These are phyloP conservation scores for Euschistus heros DNA, from an alignment of 1,140 invertebrate genomes.

Conservation along the genomic window DNA sequence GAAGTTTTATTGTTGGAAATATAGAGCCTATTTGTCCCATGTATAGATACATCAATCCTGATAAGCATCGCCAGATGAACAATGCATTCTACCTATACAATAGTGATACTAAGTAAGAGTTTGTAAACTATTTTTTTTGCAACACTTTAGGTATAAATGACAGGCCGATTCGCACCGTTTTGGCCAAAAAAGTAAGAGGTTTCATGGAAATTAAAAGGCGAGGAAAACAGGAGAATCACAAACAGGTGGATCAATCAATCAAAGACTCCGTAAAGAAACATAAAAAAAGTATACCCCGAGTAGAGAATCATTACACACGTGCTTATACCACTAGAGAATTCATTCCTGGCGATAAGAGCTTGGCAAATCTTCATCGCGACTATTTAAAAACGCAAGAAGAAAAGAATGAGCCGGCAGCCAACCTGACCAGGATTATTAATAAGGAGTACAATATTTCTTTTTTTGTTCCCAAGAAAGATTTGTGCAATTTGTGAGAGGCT, in stretches of 20 bases:
- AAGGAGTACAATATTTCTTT: conserved; percentile 27
- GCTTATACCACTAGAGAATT: conserved; percentile 19
- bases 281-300: conserved; percentile 20
- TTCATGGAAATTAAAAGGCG: conserved; percentile 6
- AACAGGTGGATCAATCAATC: conserved; percentile 9
- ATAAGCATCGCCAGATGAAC: too few relatives aligned
- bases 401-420: conserved; percentile 22
- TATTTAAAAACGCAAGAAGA: conserved; percentile 3
- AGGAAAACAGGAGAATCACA: conserved; percentile 13
- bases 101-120: too few relatives aligned
- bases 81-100: too few relatives aligned
- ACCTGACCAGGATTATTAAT: conserved; percentile 27
- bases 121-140: conserved; percentile 26
- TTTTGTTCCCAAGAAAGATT: conserved; percentile 26
- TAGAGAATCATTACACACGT: conserved; percentile 23
- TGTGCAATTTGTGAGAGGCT: conserved; percentile 16
- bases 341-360: too few relatives aligned
- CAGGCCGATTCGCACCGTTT: too few relatives aligned
- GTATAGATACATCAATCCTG: too few relatives aligned
- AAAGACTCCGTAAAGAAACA: conserved; percentile 16
- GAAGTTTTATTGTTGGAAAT: too few relatives aligned
- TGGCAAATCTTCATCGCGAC: conserved; percentile 15
- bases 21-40: too few relatives aligned
- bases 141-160: conserved; percentile 21
- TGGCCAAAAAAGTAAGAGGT: conserved; percentile 17